A percentile compares a stretch with the other conserved stretches of the same genome.
Conservation (phyloP, 37 sponge, comb jelly and placozoan genomes). For the Diacarnus erythraeanus region DNA sequence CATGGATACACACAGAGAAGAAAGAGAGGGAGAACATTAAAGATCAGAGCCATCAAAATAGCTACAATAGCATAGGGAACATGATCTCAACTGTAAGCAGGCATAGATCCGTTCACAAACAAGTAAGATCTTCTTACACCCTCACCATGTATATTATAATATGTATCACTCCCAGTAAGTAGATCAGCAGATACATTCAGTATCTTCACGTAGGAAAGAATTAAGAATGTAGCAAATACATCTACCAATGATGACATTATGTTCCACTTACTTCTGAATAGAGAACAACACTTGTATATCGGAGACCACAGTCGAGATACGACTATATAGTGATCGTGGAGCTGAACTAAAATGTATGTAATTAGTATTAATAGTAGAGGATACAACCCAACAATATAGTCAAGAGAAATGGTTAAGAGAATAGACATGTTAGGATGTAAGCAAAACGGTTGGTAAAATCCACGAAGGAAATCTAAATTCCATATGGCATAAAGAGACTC, state of each 20-base stretch:
- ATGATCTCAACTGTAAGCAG: not conserved
- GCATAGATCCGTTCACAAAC: not conserved
- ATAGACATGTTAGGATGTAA: conserved; percentile 2
- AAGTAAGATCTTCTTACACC: not conserved
- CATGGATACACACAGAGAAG: conserved; percentile 19
- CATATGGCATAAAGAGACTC: not conserved
- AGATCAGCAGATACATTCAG: not conserved
- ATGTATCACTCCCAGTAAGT: not conserved
- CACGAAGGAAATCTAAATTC: conserved; percentile 28
- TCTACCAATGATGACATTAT: not conserved
- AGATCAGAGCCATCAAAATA: not conserved
- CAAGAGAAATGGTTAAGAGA: not conserved
- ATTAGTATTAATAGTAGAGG: conserved; percentile 1
- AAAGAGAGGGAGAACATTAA: conserved; percentile 3
- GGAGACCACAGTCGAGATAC: not conserved
- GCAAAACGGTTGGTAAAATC: conserved; percentile 16
- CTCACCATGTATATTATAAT: not conserved
- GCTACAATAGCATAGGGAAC: conserved; percentile 20
- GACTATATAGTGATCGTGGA: not conserved
- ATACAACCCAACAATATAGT: conserved; percentile 12
- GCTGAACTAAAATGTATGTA: conserved; percentile 3
- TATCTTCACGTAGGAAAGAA: conserved; percentile 12
- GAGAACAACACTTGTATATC: not conserved
- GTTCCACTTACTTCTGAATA: not conserved
- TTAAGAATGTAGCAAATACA: conserved; percentile 9